Evolutionary conservation across 2,113 vertebrate genomes (phyloP).

Genomic region (Platichthys stellatus): DNA sequence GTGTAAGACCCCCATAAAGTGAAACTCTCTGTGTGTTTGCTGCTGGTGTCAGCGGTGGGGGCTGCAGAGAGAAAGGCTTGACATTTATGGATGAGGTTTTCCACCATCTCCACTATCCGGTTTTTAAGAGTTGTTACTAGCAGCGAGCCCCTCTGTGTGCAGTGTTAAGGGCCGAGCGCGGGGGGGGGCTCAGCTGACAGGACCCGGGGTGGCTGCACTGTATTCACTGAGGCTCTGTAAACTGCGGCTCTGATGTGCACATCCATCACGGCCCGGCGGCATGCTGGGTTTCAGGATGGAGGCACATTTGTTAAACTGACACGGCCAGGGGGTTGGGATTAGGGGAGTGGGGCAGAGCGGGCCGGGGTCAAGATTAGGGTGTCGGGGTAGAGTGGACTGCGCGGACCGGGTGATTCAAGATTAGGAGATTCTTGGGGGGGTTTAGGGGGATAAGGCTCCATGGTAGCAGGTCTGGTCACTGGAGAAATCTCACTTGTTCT

Average conservation of each 20-base stretch:
- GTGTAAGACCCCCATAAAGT: slow-evolving; percentile 61
- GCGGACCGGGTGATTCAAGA: slow-evolving; percentile 49
- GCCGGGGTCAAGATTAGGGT: slow-evolving; percentile 71
- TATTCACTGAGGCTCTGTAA: slow-evolving; percentile 69
- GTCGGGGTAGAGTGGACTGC: slow-evolving; percentile 52
- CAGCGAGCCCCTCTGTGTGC: slow-evolving; percentile 52
- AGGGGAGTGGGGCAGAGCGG: slow-evolving; percentile 43
- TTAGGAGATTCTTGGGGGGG: slow-evolving; percentile 56
- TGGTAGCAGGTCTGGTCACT: slow-evolving; percentile 44
- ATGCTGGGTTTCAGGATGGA: slow-evolving; percentile 58
- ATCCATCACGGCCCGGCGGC: slow-evolving; percentile 73
- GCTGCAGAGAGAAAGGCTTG: slow-evolving; percentile 45
- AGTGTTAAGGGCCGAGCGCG: slow-evolving; percentile 48
- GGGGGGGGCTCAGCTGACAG: slow-evolving; percentile 53
- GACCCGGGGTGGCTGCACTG: slow-evolving; percentile 58
- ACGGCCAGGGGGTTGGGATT: slow-evolving; percentile 24
- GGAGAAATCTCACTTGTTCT: slow-evolving; percentile 51
- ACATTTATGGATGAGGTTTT: slow-evolving; percentile 77
- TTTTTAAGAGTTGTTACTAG: slow-evolving; percentile 67
- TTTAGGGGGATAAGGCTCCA: slow-evolving; percentile 51
- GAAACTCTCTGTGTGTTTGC: slow-evolving; percentile 45
- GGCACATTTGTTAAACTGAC: slow-evolving; percentile 73
- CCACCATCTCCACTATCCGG: slow-evolving; percentile 71
- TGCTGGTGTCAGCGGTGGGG: slow-evolving; percentile 54
- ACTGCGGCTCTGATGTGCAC: slow-evolving; percentile 67